A percentile compares a stretch with the other conserved stretches of the same genome.
phyloP scores from a whole-genome alignment of 2,888 invertebrate genomes.

The Anagyrus pseudococci region DNA sequence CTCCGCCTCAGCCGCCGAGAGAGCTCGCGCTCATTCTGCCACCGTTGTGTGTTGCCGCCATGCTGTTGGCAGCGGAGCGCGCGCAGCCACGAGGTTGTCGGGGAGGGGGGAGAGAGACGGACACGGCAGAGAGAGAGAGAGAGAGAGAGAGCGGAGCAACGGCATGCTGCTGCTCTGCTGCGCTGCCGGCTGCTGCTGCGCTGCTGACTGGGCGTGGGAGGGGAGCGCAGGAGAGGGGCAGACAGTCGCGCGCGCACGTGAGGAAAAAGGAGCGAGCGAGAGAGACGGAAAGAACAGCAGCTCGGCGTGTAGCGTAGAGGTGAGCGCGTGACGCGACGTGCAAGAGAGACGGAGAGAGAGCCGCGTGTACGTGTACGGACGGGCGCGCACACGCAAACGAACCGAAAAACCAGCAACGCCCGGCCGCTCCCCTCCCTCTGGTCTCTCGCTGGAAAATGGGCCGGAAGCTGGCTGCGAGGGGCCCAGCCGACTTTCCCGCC shows the following conservation, averaged over 20 bases:
- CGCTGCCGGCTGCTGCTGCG: too few relatives aligned
- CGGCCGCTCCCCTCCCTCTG: too few relatives aligned
- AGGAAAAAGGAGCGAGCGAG: constrained; percentile 1
- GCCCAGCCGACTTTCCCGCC: too few relatives aligned
- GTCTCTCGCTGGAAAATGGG: too few relatives aligned
- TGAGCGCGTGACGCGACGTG: constrained; percentile 31
- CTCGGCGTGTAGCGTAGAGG: not conserved
- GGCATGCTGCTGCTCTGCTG: too few relatives aligned
- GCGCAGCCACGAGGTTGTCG: not conserved
- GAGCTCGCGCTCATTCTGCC: too few relatives aligned
- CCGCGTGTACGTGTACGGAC: not conserved
- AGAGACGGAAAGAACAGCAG: not conserved
- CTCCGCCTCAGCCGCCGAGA: not conserved
- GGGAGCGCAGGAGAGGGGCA: too few relatives aligned
- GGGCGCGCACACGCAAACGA: not conserved
- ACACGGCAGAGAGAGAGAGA: constrained; percentile 8
- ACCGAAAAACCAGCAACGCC: too few relatives aligned
- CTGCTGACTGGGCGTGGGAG: too few relatives aligned
- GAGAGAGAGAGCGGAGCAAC: not conserved
- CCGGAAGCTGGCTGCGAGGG: too few relatives aligned
- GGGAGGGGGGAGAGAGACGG: not conserved
- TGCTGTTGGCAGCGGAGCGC: not conserved
- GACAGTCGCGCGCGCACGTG: not conserved
- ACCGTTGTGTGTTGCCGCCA: not conserved
- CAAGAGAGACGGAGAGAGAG: not conserved